Percentiles rank a stretch among this genome's conserved stretches.
phyloP scores from a whole-genome alignment of 2,888 invertebrate genomes.

The Liopterus haemorrhoidalis region DNA sequence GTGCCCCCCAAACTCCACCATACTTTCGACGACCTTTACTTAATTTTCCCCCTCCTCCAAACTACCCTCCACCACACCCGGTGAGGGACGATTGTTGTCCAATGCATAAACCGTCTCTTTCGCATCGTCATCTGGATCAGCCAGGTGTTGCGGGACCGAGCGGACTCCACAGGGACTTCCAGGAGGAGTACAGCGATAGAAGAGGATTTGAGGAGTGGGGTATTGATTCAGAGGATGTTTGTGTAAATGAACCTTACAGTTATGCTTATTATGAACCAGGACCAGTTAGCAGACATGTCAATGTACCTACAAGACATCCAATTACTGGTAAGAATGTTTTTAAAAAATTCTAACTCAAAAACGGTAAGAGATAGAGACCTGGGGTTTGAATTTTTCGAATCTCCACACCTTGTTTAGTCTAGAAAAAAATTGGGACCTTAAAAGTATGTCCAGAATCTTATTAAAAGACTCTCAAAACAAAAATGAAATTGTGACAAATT shows the following conservation, averaged over 20 bases:
- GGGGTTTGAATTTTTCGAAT: too few relatives aligned
- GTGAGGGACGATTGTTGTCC: conserved; percentile 40
- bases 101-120: conserved; percentile 34
- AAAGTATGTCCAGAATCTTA: too few relatives aligned
- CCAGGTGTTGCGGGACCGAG: conserved; percentile 42
- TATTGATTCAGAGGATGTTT: conserved; percentile 41
- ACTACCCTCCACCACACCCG: conserved; percentile 56
- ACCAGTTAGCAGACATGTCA: conserved; percentile 55
- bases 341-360: too few relatives aligned
- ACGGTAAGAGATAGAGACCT: too few relatives aligned
- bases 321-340: conserved; percentile 29
- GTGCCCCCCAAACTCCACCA: conserved; percentile 30
- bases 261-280: conserved; percentile 78
- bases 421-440: too few relatives aligned
- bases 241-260: conserved; percentile 59
- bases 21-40: conserved; percentile 49
- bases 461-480: too few relatives aligned
- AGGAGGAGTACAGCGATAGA: conserved; percentile 47
- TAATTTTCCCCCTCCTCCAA: conserved; percentile 70
- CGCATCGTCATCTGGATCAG: conserved; percentile 31
- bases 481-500: too few relatives aligned
- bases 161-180: conserved; percentile 40
- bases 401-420: too few relatives aligned
- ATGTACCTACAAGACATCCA: conserved; percentile 52
- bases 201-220: conserved; percentile 50